Evolutionary conservation across 2,113 vertebrate species (phyloP), one percentile per base, ranked within the genome.

Genomic region (Proteles cristata): DNA sequence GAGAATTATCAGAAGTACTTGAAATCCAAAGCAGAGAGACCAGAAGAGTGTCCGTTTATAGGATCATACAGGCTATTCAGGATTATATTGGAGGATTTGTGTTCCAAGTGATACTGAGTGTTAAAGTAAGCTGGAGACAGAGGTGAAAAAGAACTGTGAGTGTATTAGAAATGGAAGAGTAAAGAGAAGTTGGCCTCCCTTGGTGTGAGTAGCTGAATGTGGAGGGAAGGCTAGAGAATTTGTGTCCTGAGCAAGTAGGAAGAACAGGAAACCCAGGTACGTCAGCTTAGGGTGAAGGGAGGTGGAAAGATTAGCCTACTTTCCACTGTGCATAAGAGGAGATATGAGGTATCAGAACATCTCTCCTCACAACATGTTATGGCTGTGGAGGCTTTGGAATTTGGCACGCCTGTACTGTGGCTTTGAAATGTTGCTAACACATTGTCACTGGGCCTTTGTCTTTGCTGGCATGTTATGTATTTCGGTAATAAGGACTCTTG

Each of bases 351-450:
- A 33, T 6, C n/a, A 12, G 26, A 96, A 53, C 28, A 16, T 39
- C 25, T 43, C 26, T 90, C 81, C 33, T 39, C 21, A 35, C 2
- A 7, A 0, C 6, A 0, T 1, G 5, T 4, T 1, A 5, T 0
- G 43, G 31, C 12, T n/a, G 2, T 55, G 14, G 11, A 28, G 21
- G 50, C 53, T 35, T 48, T 31, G 39, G 35, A 66, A 14, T 80
- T 69, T 2, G 23, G 7, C 23, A 0, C 68, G 33, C 48, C 12
- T 53, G 4, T 16, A 0, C 55, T 61, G 6, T 4, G 73, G 9
- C 66, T 90, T 90, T 43, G 28, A 92, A 39, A 10, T 77, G 55
- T 48, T 90, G 63, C 66, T 26, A 19, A 48, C 11, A 45, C 25
- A 17, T 80, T 73, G 25, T 66, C 71, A 15, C 66, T 61, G 7